Evolutionary conservation across 2,888 invertebrate species (phyloP).

Genomic region (Caenorhabditis wallacei): DNA sequence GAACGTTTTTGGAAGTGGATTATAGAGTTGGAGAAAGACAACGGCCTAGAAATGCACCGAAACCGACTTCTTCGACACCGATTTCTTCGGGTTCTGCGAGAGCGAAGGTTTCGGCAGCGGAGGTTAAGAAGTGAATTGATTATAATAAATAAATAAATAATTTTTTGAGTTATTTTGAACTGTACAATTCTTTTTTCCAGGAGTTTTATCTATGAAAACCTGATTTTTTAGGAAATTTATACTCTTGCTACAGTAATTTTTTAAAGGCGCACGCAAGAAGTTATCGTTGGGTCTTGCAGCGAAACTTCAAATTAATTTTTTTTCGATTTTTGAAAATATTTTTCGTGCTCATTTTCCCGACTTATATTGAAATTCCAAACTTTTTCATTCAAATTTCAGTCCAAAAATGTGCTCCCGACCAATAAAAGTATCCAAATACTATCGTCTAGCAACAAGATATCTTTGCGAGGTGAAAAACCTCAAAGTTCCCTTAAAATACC

Average conservation of each 20-base stretch:
- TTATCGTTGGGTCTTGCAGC: not conserved
- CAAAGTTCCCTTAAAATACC: not conserved
- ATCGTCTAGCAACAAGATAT: not conserved
- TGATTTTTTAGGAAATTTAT: no score
- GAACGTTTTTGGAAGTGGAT: not conserved
- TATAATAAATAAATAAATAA: not conserved
- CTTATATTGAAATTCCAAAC: not conserved
- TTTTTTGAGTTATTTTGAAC: not conserved
- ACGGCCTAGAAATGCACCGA: not conserved
- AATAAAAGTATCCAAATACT: conserved; percentile 9
- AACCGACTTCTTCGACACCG: not conserved
- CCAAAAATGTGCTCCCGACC: not conserved
- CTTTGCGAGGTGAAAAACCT: not conserved
- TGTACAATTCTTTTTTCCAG: no score
- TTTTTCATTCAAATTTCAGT: not conserved
- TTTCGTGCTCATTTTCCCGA: not conserved
- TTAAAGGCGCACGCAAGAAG: not conserved
- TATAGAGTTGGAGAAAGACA: not conserved
- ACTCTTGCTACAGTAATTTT: not conserved
- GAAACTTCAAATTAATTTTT: not conserved
- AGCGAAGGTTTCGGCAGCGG: not conserved
- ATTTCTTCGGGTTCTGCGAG: not conserved
- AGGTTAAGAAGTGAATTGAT: not conserved
- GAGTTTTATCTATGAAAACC: no score
- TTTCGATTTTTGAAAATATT: not conserved